phyloP scores from a whole-genome alignment of 2,797 vertebrate genomes.

The Leucoraja ocellata region DNA sequence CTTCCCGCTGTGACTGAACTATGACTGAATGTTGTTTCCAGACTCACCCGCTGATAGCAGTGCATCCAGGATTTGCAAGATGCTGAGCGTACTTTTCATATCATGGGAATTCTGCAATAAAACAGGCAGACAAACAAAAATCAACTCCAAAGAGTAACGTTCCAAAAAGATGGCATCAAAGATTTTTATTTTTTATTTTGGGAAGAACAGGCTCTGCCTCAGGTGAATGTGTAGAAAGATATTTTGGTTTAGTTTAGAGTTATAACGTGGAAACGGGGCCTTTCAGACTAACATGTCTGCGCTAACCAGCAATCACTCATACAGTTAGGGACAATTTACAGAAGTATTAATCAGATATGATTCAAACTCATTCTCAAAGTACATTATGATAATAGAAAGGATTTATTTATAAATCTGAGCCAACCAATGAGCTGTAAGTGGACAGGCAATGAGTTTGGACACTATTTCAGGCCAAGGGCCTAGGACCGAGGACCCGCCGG shows the following conservation, averaged over 20 bases:
- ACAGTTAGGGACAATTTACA: too few species aligned
- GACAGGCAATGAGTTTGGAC: too few species aligned
- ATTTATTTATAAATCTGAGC: too few species aligned
- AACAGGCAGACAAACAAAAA: conserved; percentile 46
- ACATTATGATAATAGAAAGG: background rate
- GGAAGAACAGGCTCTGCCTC: background rate
- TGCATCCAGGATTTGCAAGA: conserved; percentile 72
- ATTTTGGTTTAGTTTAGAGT: conserved; percentile 38
- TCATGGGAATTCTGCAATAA: conserved; percentile 67
- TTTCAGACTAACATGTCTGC: too few species aligned
- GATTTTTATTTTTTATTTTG: background rate
- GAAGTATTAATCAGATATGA: background rate
- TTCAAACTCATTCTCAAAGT: background rate
- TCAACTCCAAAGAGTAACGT: conserved; percentile 34
- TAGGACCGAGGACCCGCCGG: too few species aligned
- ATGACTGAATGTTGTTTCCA: background rate
- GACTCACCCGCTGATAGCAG: conserved; percentile 78
- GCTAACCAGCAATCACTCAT: too few species aligned
- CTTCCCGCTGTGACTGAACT: background rate
- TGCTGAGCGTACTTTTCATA: conserved; percentile 64
- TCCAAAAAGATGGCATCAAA: background rate
- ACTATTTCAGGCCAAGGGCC: too few species aligned
- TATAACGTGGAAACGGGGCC: too few species aligned
- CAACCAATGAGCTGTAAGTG: too few species aligned
- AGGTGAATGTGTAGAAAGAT: conserved; percentile 40